Evolutionary conservation across 2,113 vertebrate species (phyloP), one percentile per base, ranked within the genome.

Genomic region (Aegotheles bennettii): DNA sequence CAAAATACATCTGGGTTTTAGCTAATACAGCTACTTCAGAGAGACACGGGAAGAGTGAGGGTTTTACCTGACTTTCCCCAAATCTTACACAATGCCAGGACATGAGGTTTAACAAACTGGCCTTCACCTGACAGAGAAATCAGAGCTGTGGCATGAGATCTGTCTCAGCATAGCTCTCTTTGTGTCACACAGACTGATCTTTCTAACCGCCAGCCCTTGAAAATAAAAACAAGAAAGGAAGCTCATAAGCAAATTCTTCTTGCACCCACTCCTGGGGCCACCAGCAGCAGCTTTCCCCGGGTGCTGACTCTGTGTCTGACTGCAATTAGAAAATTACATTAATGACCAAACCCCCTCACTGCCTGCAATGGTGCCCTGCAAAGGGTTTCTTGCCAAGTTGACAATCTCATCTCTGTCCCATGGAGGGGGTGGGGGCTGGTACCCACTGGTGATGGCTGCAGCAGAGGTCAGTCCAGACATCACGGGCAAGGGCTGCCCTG

Each of bases 41-140:
- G 17, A 73, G 26, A 56, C 31, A 42, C 14, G 29, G 53, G 48
- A 57, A 65, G 13, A 61, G 40, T 1, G 31, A 85, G 24, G 33
- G 16, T 54, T 93, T 84, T 74, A 74, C 71, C 90, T 64, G 73
- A 23, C n/a, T 94, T 79, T 92, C 42, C 60, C 54, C 88, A 88
- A 85, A 54, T 88, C 82, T 84, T 68, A 29, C 40, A 48, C 0
- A 68, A 40, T 35, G 7, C 53, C 63, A 91, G 65, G 70, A 70
- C 29, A 54, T 3, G 75, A 83, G 56, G 33, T 80, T 88, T 59
- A 87, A 63, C 68, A 70, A 63, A 64, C 43, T 36, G 51, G n/a
- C 71, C 50, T 85, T 71, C 70, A 77, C 53, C 84, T 71, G 74
- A 36, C 31, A 80, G 56, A 45, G 63, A 68, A 90, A 81, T 68